These are phyloP conservation scores for Serranus cabrilla DNA, from an alignment of 2,797 vertebrate species.

Conservation along the genomic window DNA sequence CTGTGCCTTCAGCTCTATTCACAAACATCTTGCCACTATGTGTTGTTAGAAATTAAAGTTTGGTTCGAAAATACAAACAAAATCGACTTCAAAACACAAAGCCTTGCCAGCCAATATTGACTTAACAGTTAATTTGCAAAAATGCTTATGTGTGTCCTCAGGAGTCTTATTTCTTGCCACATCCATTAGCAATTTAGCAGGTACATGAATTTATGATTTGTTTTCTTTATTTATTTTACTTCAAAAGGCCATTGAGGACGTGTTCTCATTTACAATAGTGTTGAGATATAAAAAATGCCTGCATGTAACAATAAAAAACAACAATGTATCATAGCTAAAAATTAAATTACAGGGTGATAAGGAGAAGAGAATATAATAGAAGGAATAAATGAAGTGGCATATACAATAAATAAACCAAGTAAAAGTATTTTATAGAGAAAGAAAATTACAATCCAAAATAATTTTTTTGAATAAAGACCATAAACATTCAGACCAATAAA, in stretches of 20 bases:
- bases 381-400: too few relatives aligned
- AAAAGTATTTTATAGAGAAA: too few relatives aligned
- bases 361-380: too few relatives aligned
- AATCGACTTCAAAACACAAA: not conserved
- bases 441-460: too few relatives aligned
- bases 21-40: not conserved
- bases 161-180: not conserved
- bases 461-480: constrained; percentile 5
- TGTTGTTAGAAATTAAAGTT: not conserved
- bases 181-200: constrained; percentile 20
- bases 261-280: too few relatives aligned
- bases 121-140: constrained; percentile 2
- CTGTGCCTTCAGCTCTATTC: constrained; percentile 12
- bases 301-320: too few relatives aligned
- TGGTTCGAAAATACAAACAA: not conserved
- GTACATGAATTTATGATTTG: not conserved
- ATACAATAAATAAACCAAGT: too few relatives aligned
- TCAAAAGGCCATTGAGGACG: too few relatives aligned
- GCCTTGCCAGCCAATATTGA: not conserved
- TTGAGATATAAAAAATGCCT: too few relatives aligned
- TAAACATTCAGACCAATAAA: constrained; percentile 13
- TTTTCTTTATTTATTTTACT: too few relatives aligned
- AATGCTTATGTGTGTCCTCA: not conserved
- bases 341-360: too few relatives aligned
- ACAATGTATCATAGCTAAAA: too few relatives aligned